phyloP scores from a whole-genome alignment of 2,113 vertebrate genomes.

The Piprites chloris region DNA sequence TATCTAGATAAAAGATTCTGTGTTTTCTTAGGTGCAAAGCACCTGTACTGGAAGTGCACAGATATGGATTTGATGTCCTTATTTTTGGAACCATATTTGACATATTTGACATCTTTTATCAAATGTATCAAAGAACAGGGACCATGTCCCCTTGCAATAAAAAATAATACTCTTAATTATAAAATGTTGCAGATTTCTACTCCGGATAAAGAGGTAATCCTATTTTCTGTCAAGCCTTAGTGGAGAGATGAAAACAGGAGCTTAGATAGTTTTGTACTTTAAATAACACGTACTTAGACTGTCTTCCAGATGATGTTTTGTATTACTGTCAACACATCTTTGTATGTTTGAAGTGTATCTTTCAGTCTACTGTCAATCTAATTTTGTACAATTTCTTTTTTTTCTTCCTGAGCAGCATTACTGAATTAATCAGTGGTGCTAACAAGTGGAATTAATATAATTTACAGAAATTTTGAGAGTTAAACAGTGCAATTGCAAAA shows the following conservation, averaged over 20 bases:
- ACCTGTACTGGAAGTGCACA: background rate
- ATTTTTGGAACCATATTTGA: background rate
- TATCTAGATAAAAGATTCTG: background rate
- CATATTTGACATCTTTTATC: background rate
- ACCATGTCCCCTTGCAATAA: background rate
- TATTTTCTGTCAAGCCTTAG: background rate
- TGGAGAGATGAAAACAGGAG: background rate
- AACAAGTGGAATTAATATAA: background rate
- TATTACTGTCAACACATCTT: background rate
- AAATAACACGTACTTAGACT: background rate
- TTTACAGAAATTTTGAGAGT: background rate
- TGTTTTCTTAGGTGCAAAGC: background rate
- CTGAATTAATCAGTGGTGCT: background rate
- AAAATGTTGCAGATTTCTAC: background rate
- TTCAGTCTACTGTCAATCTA: background rate
- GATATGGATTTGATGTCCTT: background rate
- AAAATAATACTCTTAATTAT: background rate
- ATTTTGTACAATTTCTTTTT: background rate
- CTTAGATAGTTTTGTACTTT: background rate
- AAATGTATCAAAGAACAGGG: background rate
- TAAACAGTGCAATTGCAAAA: background rate
- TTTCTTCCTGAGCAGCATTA: background rate
- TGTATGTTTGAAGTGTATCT: background rate
- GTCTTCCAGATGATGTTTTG: background rate
- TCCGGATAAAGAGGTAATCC: background rate